Evolutionary conservation across 1,140 invertebrate species (phyloP), one percentile per base, ranked within the genome.

Genomic region (Eumeta japonica): DNA sequence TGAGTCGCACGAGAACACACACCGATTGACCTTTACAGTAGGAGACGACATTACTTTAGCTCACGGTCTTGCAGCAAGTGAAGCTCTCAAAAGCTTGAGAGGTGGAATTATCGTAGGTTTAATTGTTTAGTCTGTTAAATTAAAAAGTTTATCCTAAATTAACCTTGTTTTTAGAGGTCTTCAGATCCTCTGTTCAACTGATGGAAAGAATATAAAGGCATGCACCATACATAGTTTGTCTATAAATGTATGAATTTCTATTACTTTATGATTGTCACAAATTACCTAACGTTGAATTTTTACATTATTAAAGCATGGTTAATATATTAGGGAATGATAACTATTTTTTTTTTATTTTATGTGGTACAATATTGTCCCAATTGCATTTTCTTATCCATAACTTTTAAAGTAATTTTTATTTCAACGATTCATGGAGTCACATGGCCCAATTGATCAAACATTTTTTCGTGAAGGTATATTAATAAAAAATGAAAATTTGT

Each of bases 381-480:
- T 18, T 13, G 20, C 14, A 24, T 39, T 42, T 18, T 17, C 43
- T 12, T 5, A 38, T 11, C 37, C 37, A 39, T 17, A 44, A 37
- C 18, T 34, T 37, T 37, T 42, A 50, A 34, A 12, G 40, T 16
- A 12, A 46, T 29, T 41, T 50, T 50, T 9, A 39, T 24, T 28
- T 36, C 29, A 3, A 50, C 32, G 16, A 46, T 38, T 17, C 38
- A 46, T 4, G 48, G 48, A 3, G 19, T 19, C 24, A 50, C 17
- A 10, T 43, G 20, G 10, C 48, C 48, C 28, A 50, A 29, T 16
- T 41, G 44, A 28, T 50, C 48, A 35, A 49, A 49, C 13, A 49
- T 36, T 38, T 12, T 37, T 19, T 16, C 13, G 3, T n/a, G 2
- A 10, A 11, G 32, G 11, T 1, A 43, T 30, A 28, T 35, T 37